Conservation (phyloP, 2,797 vertebrate species). For the Cyprinella venusta region DNA sequence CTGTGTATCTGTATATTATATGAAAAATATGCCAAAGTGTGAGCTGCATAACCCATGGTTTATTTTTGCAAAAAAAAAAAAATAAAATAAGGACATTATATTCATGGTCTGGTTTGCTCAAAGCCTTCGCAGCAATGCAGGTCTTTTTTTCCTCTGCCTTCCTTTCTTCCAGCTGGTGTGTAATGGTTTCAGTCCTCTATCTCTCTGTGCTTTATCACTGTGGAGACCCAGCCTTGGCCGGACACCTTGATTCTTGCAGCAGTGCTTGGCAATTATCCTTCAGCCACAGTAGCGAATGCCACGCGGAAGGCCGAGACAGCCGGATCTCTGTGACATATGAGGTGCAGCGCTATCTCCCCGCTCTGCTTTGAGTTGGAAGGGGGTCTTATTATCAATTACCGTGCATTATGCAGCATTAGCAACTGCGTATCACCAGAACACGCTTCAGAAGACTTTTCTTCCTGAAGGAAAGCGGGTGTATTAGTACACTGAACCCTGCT, state of each 20-base stretch:
- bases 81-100: not conserved
- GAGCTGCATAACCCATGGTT: not conserved
- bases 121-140: not conserved
- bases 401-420: constrained; percentile 23
- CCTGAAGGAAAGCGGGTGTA: not conserved
- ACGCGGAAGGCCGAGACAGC: constrained; percentile 10
- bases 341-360: not conserved
- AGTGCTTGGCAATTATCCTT: constrained; percentile 50
- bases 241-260: constrained; percentile 28
- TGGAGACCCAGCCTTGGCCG: constrained; percentile 24
- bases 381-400: constrained; percentile 49
- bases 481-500: not conserved
- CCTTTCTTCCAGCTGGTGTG: not conserved
- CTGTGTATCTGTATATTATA: not conserved
- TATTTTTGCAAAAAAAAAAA: not conserved
- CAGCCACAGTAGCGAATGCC: constrained; percentile 35
- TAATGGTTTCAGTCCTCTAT: constrained; percentile 25
- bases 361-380: constrained; percentile 19
- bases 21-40: not conserved
- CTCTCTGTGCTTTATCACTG: constrained; percentile 24
- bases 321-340: constrained; percentile 38
- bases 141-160: not conserved
- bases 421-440: not conserved
- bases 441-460: not conserved
- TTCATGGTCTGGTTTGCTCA: not conserved